Evolutionary conservation across 92 coral and sea anemone genomes (phyloP).

Genomic region (Meandrina meandrites): DNA sequence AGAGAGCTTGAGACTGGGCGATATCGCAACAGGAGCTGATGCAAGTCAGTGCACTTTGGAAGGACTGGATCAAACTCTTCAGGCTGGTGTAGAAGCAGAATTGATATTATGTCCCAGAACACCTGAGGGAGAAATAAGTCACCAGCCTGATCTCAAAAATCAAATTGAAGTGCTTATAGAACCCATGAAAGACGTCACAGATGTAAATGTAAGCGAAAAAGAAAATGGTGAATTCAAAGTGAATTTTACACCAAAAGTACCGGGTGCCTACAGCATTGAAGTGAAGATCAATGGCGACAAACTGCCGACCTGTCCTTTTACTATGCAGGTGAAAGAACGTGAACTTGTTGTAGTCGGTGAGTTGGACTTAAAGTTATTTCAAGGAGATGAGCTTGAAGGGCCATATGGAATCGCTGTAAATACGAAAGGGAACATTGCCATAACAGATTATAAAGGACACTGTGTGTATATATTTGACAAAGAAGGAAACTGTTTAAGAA

Average conservation of each 20-base stretch:
- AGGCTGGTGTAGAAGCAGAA: slow-evolving; percentile 5
- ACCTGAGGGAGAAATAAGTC: background rate
- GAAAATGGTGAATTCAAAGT: background rate
- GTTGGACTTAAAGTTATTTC: background rate
- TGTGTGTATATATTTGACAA: background rate
- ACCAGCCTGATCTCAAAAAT: background rate
- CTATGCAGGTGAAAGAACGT: background rate
- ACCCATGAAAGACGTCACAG: background rate
- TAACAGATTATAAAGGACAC: background rate
- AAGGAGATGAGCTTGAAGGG: background rate
- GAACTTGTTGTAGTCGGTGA: background rate
- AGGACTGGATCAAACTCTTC: background rate
- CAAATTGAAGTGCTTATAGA: background rate
- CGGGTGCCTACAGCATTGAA: background rate
- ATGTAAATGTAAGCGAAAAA: background rate
- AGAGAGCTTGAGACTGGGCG: background rate
- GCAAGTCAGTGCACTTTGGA: background rate
- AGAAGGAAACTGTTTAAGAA: background rate
- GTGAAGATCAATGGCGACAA: background rate
- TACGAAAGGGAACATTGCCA: background rate
- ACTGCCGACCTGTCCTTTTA: background rate
- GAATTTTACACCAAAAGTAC: background rate
- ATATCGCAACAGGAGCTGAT: background rate
- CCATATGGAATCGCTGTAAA: background rate
- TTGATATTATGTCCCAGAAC: background rate